Base-by-base conservation (phyloP, 2,888 invertebrate species). In the Callimorpha dominula region DNA sequence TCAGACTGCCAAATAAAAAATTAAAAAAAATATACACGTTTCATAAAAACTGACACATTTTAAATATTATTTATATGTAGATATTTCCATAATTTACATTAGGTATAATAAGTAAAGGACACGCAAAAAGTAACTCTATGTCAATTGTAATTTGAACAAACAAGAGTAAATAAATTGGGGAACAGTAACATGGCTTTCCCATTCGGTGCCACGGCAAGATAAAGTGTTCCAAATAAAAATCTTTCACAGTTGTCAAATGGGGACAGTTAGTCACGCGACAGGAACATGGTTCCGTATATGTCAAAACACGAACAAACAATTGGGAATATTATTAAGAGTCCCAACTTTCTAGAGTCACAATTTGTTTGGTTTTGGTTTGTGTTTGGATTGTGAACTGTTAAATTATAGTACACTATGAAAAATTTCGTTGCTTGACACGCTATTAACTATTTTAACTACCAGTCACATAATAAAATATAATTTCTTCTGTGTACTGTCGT, bases 161-260 rank as follows among this genome's bases (percentile, higher is more conserved):
- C 83, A 78, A 66, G 78, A 70, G 78, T 75, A 67, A 76, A 74
- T 75, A 65, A 62, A 79, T 71, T 74, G 60, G 64, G 67, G 70
- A 70, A 65, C 72, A 63, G 70, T 74, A 76, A 65, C 65, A 49
- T 20, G 15, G 49, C 31, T 54, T n/a, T 67, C 3, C 14, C 42
- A 78, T 77, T 74, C 70, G 54, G 71, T 70, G 68, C 72, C 71
- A 75, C 73, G 43, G 72, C 60, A 76, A 84, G 79, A 83, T 70
- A 78, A 79, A 83, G 76, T 76, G 76, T 49, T 50, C 68, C 43
- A 78, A 81, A 83, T 81, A 83, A 81, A 78, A 82, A 83, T 81
- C 77, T 75, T 78, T 72, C 76, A 68, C 76, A 75, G 74, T 78
- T 83, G 85, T 78, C 83, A 84, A 83, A 82, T 83, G 85, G 74